Percentiles rank a stretch among this genome's conserved stretches.
These are phyloP conservation scores for Amblyteles armatorius DNA, from an alignment of 2,888 invertebrate species.

Conservation along the genomic window DNA sequence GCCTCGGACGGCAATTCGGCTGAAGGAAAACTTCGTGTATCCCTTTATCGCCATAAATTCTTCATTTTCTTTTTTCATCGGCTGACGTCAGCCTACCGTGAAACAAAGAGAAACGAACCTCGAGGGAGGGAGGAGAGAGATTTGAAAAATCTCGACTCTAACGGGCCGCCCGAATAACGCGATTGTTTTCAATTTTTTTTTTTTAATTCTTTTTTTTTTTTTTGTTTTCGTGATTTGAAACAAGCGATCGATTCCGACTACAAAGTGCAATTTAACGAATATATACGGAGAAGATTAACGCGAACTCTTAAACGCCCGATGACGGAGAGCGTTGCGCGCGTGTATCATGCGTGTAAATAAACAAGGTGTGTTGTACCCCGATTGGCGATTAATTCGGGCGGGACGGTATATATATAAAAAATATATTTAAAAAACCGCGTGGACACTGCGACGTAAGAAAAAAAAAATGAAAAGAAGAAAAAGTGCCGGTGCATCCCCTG, in stretches of 20 bases:
- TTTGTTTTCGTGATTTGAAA: slow-evolving; percentile 19
- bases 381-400: slow-evolving; percentile 16
- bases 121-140: slow-evolving; percentile 19
- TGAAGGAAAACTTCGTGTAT: neutral
- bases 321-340: slow-evolving; percentile 49
- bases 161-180: slow-evolving; percentile 11
- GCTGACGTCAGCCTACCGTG: neutral
- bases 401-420: slow-evolving; percentile 19
- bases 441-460: slow-evolving; percentile 44
- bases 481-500: slow-evolving; percentile 62
- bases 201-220: neutral
- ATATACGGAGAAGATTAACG: slow-evolving; percentile 35
- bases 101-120: no score
- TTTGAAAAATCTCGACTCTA: slow-evolving; percentile 38
- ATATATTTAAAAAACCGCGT: slow-evolving; percentile 13
- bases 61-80: neutral
- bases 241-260: slow-evolving; percentile 57
- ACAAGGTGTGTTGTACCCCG: slow-evolving; percentile 49
- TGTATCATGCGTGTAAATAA: slow-evolving; percentile 55
- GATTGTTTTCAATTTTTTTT: no score
- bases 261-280: slow-evolving; percentile 72
- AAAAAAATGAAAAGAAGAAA: slow-evolving; percentile 12
- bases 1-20: no score
- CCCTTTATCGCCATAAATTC: neutral
- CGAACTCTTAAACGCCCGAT: slow-evolving; percentile 20